A percentile compares a stretch with the other conserved stretches of the same genome.
Conservation (phyloP, 2,113 vertebrate species). For the Nestor notabilis region DNA sequence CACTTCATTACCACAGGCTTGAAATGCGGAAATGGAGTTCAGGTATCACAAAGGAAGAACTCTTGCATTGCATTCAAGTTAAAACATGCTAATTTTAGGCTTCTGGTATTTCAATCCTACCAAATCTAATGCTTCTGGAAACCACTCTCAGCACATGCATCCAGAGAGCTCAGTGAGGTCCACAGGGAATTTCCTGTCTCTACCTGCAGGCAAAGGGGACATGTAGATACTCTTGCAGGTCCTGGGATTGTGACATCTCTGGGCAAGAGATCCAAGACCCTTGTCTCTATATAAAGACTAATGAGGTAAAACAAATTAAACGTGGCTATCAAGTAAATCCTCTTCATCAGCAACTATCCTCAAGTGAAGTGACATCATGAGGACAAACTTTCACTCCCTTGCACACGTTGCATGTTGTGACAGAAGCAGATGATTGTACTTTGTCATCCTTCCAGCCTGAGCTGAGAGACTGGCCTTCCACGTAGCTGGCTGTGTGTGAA, state of each 20-base stretch:
- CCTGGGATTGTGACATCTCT: background rate
- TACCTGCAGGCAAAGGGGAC: background rate
- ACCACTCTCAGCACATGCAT: rapidly evolving
- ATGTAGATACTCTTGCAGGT: background rate
- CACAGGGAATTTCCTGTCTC: background rate
- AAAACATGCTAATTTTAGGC: background rate
- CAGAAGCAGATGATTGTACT: background rate
- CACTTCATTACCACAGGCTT: background rate
- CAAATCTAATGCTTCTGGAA: background rate
- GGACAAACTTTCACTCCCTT: background rate
- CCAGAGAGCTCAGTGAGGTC: background rate
- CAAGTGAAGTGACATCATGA: background rate
- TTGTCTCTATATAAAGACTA: background rate
- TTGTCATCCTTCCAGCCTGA: background rate
- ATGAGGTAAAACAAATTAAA: background rate
- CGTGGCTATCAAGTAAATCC: background rate
- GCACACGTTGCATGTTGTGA: rapidly evolving
- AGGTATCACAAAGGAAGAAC: background rate
- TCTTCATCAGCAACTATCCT: background rate
- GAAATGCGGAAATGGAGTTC: rapidly evolving
- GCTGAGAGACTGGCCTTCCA: background rate
- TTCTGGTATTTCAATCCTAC: slow-evolving; percentile 1
- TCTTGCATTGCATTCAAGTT: background rate
- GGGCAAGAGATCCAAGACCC: background rate
- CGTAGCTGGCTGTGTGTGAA: rapidly evolving